These are phyloP conservation scores for Erannis defoliaria DNA, from an alignment of 2,888 invertebrate species.

Conservation along the genomic window DNA sequence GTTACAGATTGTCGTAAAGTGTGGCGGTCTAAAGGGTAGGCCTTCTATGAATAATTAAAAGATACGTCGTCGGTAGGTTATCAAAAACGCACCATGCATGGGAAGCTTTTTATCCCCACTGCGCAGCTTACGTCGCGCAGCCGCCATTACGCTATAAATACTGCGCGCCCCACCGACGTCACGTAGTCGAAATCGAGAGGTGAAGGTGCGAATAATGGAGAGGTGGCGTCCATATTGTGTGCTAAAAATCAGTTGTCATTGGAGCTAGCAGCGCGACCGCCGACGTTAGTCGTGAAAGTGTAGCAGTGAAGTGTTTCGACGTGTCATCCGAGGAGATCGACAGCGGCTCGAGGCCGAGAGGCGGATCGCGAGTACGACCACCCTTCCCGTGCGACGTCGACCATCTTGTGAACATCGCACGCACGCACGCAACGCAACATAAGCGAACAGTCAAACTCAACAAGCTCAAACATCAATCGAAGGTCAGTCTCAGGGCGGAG, in stretches of 20 bases:
- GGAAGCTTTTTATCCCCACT: constrained; percentile 75
- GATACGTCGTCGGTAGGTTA: too few species aligned
- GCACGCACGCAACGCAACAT: constrained; percentile 64
- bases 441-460: constrained; percentile 48
- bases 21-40: too few species aligned
- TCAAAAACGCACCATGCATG: constrained; percentile 46
- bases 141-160: constrained; percentile 77
- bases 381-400: constrained; percentile 66
- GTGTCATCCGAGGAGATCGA: constrained; percentile 83
- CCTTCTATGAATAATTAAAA: too few species aligned
- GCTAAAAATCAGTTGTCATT: constrained; percentile 79
- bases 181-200: constrained; percentile 85
- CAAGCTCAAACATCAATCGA: constrained; percentile 33
- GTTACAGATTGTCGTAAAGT: too few species aligned
- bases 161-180: constrained; percentile 71
- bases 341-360: constrained; percentile 79
- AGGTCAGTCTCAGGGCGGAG: constrained; percentile 48
- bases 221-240: constrained; percentile 81
- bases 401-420: constrained; percentile 75
- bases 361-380: constrained; percentile 60
- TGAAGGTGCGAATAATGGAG: constrained; percentile 83
- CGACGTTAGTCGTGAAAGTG: constrained; percentile 81
- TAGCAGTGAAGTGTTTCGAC: constrained; percentile 81
- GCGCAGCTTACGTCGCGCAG: constrained; percentile 72
- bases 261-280: constrained; percentile 84